These are phyloP conservation scores for Mallateleia sp. DNA, from an alignment of 2,888 invertebrate species.

Conservation along the genomic window DNA sequence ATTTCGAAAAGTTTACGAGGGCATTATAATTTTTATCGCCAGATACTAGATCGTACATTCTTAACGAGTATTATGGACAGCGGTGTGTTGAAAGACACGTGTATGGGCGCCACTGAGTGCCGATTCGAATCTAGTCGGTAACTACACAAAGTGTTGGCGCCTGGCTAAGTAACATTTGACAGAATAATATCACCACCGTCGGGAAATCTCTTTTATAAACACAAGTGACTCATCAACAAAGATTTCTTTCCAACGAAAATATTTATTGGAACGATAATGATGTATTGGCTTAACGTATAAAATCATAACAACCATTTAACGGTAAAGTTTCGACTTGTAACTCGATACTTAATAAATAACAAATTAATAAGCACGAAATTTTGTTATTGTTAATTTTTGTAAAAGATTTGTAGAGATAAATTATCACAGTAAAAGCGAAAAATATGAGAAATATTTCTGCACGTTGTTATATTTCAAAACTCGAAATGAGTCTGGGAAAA, in stretches of 20 bases:
- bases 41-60: slow-evolving; percentile 46
- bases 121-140: slow-evolving; percentile 46
- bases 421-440: no score
- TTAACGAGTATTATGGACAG: slow-evolving; percentile 31
- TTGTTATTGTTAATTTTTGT: neutral
- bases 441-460: no score
- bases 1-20: slow-evolving; percentile 6
- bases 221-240: slow-evolving; percentile 43
- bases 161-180: slow-evolving; percentile 56
- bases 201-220: slow-evolving; percentile 15
- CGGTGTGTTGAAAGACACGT: slow-evolving; percentile 39
- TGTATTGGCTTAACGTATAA: neutral
- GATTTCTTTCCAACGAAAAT: slow-evolving; percentile 25
- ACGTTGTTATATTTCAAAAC: no score
- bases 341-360: neutral
- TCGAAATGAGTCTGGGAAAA: neutral
- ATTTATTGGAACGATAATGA: slow-evolving; percentile 32
- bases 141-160: slow-evolving; percentile 61
- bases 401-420: no score
- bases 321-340: neutral
- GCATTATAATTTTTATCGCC: slow-evolving; percentile 29
- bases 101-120: slow-evolving; percentile 62
- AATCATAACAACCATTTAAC: neutral
- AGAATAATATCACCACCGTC: slow-evolving; percentile 30
- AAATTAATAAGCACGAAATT: no score